These are phyloP conservation scores for Phrynosoma blainvillii DNA, from an alignment of 2,113 vertebrate genomes.

Conservation along the genomic window DNA sequence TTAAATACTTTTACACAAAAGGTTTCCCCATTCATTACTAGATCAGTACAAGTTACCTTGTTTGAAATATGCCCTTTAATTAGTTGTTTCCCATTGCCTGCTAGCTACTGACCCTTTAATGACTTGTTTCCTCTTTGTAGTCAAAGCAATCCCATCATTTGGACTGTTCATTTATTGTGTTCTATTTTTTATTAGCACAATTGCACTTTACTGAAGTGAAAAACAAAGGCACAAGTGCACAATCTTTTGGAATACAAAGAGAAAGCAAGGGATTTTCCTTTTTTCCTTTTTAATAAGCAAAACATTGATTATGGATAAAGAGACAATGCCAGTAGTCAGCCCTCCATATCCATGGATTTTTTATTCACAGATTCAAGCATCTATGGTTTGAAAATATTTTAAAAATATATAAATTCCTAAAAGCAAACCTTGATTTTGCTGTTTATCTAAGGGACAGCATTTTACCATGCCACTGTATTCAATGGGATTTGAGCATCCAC, in stretches of 20 bases:
- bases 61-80: conserved; percentile 13
- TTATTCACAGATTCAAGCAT: no score
- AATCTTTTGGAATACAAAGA: background rate
- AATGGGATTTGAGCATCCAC: no score
- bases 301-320: background rate
- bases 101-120: background rate
- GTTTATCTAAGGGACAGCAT: no score
- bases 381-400: no score
- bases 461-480: no score
- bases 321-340: no score
- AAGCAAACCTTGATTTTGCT: no score
- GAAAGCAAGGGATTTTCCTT: no score
- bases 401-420: no score
- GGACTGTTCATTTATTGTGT: background rate
- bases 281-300: background rate
- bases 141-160: background rate
- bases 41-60: background rate
- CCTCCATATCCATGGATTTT: no score
- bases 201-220: background rate
- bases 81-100: background rate
- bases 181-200: background rate
- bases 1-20: background rate
- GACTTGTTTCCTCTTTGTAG: background rate
- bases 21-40: background rate
- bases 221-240: background rate